Evolutionary conservation across 2,113 vertebrate species (phyloP), one percentile per base, ranked within the genome.

Genomic region (Triplophysa dalaica): DNA sequence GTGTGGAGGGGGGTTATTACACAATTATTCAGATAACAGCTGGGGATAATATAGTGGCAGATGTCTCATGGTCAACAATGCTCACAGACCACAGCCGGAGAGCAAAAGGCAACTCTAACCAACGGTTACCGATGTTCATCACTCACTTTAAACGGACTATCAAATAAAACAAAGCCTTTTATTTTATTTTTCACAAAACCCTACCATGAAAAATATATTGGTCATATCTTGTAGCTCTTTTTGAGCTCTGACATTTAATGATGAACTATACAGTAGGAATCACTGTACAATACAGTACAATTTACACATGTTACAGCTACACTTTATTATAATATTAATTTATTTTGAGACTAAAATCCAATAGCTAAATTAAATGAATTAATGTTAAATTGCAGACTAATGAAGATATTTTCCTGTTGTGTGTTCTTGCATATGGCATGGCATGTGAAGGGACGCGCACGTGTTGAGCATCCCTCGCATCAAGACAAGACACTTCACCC

Each of bases 11-110:
- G 82, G 86, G 89, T 88, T 85, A 89, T 92, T 90, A 92, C 89
- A 92, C 91, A 93, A 91, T 93, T 93, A 93, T 92, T 90, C 90
- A 92, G 91, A 93, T 92, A 94, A 94, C 92, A 94, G 91, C 91
- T 93, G 91, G 91, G 90, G 90, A 92, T 92, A 92, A 93, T 94
- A 90, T 90, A 93, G 90, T 90, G 89, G 91, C 92, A 94, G 92
- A 93, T 93, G 92, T 92, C 91, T 88, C 88, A 88, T 81, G 85
- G 91, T 92, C 93, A 92, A 93, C 93, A 93, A 94, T 93, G 93
- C 90, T 90, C 88, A 88, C 87, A 87, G 86, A 87, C 83, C 62
- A 62, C 77, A 81, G 80, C 64, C 68, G 50, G 73, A 81, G 67
- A 63, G 75, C 66, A 76, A 86, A 79, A 82, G 72, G 79, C 77